Base-by-base conservation (phyloP, 2,888 invertebrate genomes). In the Cheilosia variabilis region DNA sequence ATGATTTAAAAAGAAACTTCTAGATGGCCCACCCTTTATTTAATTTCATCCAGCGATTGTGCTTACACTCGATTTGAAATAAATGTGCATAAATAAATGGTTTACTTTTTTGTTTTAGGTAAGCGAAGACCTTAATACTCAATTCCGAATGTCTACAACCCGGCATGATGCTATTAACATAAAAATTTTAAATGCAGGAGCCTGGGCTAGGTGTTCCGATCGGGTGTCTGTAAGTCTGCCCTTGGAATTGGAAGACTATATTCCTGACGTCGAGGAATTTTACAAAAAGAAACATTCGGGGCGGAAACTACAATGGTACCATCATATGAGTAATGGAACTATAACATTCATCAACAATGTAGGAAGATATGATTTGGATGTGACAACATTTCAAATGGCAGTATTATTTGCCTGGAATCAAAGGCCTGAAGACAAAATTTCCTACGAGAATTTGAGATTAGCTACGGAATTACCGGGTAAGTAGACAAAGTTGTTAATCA, bases 351-450 rank as follows among this genome's bases (percentile, higher is more conserved):
- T 96, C 0, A 99, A 98, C 92, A 95, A 96, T 88, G 95, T 97
- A 71, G 99, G 98, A 1, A 95, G 97, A 89, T 99, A 97, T 93
- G 99, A 99, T 93, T 94, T 99, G 89, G 99, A 99, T 91, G 99
- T 99, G 6, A 99, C 99, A 15, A 99, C 99, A 31, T 99, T 99
- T 93, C 99, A 99, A 95, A 99, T 99, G 99, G 98, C 99, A 47
- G 99, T 99, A 17, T 93, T 99, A 53, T 99, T 99, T 93, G 98
- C 98, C 17, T 99, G 99, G 99, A 99, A 99, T 93, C 98, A 99
- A 91, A 94, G 99, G 87, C 98, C 98, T 1, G 93, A 95, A 89
- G 98, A 99, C 90, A 96, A 95, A 92, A 96, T 99, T 86, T 96
- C 97, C n/a, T 98, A 98, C 90, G 99, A 99, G 93, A 98, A 98